phyloP scores from a whole-genome alignment of 2,888 invertebrate genomes.

The Drosophila merina region DNA sequence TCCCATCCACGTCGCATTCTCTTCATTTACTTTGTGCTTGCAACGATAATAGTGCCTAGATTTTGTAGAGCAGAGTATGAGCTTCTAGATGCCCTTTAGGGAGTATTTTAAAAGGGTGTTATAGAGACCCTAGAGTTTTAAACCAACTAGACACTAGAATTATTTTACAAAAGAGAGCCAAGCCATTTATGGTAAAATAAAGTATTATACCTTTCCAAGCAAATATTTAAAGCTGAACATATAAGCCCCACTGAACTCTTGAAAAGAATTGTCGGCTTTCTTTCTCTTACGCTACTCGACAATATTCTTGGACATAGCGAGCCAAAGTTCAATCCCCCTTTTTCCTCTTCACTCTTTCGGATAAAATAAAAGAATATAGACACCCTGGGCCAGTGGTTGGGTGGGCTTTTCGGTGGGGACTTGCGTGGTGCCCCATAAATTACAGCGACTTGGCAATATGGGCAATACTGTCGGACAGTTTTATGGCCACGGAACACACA shows the following conservation, averaged over 20 bases:
- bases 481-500: slow-evolving; percentile 64
- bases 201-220: too few relatives aligned
- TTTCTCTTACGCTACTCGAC: slow-evolving; percentile 15
- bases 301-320: slow-evolving; percentile 24
- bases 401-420: slow-evolving; percentile 15
- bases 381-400: slow-evolving; percentile 45
- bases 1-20: neutral
- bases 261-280: slow-evolving; percentile 29
- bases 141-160: too few relatives aligned
- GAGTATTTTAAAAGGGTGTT: too few relatives aligned
- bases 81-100: neutral
- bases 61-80: neutral
- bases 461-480: slow-evolving; percentile 60
- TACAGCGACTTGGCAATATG: slow-evolving; percentile 62
- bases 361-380: neutral
- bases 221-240: too few relatives aligned
- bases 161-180: too few relatives aligned
- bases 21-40: slow-evolving; percentile 22
- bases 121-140: too few relatives aligned
- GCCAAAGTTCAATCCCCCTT: slow-evolving; percentile 33
- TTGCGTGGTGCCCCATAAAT: slow-evolving; percentile 53
- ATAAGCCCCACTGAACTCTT: neutral
- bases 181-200: too few relatives aligned
- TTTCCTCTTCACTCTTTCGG: neutral
- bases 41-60: neutral